Evolutionary conservation across 1,140 invertebrate genomes (phyloP), one percentile per base, ranked within the genome.

Genomic region (Sycobia sp.): DNA sequence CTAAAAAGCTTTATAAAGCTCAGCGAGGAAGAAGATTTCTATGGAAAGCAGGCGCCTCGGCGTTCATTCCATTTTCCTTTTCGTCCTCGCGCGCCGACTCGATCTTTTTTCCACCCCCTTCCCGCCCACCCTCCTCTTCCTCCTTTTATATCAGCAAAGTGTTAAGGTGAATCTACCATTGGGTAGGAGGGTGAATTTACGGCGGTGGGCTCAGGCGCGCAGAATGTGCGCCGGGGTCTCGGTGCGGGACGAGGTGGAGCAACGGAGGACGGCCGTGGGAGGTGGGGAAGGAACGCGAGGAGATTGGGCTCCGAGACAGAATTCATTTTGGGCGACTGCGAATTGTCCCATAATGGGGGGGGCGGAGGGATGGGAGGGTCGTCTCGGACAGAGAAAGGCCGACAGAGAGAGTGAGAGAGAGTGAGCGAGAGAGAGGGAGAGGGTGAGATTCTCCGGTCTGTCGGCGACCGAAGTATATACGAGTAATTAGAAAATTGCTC

Each of bases 131-230:
- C n/a, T n/a, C n/a, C n/a, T 54, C 41, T 62, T 47, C 32, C 41
- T 46, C n/a, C 41, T 46, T 54, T 47, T 55, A 54, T 62, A 62
- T 62, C 47, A 62, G 63, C 51, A 47, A 62, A 65, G 62, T 60
- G 63, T 59, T 53, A 61, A 66, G 65, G 64, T 57, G 67, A 69
- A 67, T 69, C 66, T 66, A 61, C 64, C n/a, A 32, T 29, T 18
- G 60, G 57, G n/a, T n/a, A n/a, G n/a, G n/a, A n/a, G n/a, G 44
- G 60, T 63, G 65, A 55, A 34, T 70, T 70, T 70, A 70, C 60
- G 65, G 60, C 67, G 46, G 29, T 0, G 18, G 55, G 20, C 41
- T 4, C 55, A 36, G 43, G 29, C 39, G 39, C 29, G 16, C 22
- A 36, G 54, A 27, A 57, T 23, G 36, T 20, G n/a, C n/a, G n/a